phyloP scores from a whole-genome alignment of 2,113 vertebrate genomes.

The Progne subis region DNA sequence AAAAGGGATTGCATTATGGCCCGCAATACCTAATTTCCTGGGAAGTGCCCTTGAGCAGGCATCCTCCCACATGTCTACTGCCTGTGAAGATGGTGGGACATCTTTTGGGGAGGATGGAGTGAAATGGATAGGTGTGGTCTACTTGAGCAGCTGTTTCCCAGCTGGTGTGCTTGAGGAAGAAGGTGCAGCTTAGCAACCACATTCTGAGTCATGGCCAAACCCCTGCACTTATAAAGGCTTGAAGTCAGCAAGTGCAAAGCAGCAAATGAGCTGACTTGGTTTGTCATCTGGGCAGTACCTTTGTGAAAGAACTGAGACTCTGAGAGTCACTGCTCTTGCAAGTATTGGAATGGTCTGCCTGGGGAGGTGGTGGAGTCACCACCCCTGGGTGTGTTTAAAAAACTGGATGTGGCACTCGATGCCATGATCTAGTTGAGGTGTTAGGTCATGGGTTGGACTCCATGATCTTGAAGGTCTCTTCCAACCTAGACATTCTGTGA shows the following conservation, averaged over 20 bases:
- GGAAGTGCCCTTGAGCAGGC: not conserved
- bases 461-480: too few relatives aligned
- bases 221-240: not conserved
- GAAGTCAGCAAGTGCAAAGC: not conserved
- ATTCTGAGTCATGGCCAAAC: not conserved
- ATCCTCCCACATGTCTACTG: not conserved
- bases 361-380: too few relatives aligned
- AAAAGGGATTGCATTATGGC: not conserved
- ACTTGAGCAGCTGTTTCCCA: not conserved
- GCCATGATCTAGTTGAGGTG: too few relatives aligned
- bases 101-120: not conserved
- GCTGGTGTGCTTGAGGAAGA: not conserved
- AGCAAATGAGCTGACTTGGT: not conserved
- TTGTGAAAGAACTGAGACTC: not conserved
- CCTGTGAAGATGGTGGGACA: too few relatives aligned
- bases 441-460: too few relatives aligned
- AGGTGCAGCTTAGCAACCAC: not conserved
- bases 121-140: rapidly evolving
- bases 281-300: not conserved
- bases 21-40: not conserved
- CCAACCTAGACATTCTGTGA: too few relatives aligned
- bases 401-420: too few relatives aligned
- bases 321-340: not conserved
- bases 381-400: too few relatives aligned
- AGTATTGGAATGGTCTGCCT: too few relatives aligned